A percentile compares a stretch with the other conserved stretches of the same genome.
Conservation (phyloP, 2,888 invertebrate species). For the Pomacea canaliculata region DNA sequence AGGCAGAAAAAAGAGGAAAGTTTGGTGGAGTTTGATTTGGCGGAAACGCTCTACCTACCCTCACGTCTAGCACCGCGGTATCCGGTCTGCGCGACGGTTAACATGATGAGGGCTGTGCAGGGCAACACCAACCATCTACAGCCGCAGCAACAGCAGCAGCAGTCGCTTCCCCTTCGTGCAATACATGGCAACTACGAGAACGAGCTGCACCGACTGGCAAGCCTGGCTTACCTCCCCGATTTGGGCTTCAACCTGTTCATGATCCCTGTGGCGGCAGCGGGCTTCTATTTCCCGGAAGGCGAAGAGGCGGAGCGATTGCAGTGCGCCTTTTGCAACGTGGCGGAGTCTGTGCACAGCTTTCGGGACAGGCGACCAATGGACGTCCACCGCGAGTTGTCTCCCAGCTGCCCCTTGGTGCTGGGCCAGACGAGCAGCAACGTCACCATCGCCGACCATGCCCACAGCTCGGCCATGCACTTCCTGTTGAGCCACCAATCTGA, state of each 20-base stretch:
- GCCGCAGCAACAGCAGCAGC: too few species aligned
- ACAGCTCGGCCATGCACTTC: background rate
- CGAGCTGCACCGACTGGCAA: background rate
- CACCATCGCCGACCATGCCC: background rate
- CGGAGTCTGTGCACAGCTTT: background rate
- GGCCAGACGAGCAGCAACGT: background rate
- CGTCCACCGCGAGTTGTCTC: background rate
- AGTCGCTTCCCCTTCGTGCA: background rate
- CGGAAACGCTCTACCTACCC: too few species aligned
- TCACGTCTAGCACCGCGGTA: too few species aligned
- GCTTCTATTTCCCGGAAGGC: background rate
- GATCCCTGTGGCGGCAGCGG: background rate
- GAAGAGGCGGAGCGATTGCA: background rate
- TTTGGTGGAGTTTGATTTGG: too few species aligned
- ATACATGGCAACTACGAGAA: background rate
- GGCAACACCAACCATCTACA: too few species aligned
- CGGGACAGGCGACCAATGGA: background rate
- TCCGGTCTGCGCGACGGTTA: too few species aligned
- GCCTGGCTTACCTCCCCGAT: background rate
- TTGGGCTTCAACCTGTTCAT: background rate
- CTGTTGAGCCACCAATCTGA: background rate
- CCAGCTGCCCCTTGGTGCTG: background rate
- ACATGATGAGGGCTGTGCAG: too few species aligned
- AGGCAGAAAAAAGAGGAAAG: too few species aligned
- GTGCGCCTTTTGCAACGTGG: background rate